Base-by-base conservation (phyloP, 2,113 vertebrate genomes). In the Asarcornis scutulata region DNA sequence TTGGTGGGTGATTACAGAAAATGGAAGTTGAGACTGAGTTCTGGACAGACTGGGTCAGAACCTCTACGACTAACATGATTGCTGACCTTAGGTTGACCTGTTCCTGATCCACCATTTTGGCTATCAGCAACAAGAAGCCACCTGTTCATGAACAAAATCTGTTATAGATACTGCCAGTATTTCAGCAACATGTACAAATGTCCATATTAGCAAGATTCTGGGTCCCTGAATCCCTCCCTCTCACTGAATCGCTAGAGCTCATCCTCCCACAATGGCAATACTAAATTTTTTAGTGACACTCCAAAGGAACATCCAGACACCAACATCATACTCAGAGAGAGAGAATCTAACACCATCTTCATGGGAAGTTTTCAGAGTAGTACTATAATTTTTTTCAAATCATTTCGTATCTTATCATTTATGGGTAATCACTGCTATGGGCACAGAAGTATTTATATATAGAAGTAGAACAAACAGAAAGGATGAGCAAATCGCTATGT, bases 371-470 rank as follows among this genome's bases (percentile, higher is more conserved):
- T 64, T 84, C 58, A 50, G 50, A 72, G 34, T 2, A 64, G 26
- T 5, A 56, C 16, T 7, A 58, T 16, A 29, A 8, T 29, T 60
- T 83, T 83, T 31, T n/a, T 48, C 31, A 64, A 59, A 36, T 44
- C 2, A 1, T 52, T 58, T 22, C 59, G 5, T 44, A 27, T 71
- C 52, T 66, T 59, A 16, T 42, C 20, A 31, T 44, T 38, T 44
- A 25, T 0, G 2, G 53, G 38, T 46, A 15, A 52, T 21, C 4
- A 1, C n/a, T 15, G 52, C 4, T 13, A 12, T 22, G 15, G 36
- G 60, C n/a, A 72, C 46, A 53, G 22, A 60, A 31, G 17, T 17
- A 21, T 62, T 68, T 60, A 40, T 25, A n/a, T 18, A 44, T 7
- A 73, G 34, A 55, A 58, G 59, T 5, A 40, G n/a, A 50, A 66